These are phyloP conservation scores for Echiichthys vipera DNA, from an alignment of 2,797 vertebrate species.

Conservation along the genomic window DNA sequence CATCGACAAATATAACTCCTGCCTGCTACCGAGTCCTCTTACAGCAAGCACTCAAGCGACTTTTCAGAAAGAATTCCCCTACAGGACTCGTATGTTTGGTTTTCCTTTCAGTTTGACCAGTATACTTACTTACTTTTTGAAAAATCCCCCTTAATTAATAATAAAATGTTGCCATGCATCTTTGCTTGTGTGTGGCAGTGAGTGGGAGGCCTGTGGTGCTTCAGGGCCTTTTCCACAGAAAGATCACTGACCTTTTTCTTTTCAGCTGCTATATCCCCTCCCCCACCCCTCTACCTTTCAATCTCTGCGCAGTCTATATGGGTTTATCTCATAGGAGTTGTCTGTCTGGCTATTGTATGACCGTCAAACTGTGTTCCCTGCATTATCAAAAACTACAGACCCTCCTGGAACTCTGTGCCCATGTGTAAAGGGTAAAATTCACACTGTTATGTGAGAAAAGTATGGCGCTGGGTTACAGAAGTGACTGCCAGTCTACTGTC, in stretches of 20 bases:
- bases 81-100: background rate
- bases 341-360: background rate
- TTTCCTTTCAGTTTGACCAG: background rate
- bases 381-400: background rate
- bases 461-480: slow-evolving; percentile 23
- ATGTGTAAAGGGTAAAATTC: slow-evolving; percentile 13
- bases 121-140: background rate
- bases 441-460: background rate
- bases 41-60: background rate
- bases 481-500: slow-evolving; percentile 28
- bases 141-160: background rate
- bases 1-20: slow-evolving; percentile 60
- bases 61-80: background rate
- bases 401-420: background rate
- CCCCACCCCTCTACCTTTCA: slow-evolving; percentile 8
- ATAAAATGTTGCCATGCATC: background rate
- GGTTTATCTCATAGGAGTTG: background rate
- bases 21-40: slow-evolving; percentile 14
- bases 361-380: background rate
- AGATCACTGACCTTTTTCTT: slow-evolving; percentile 35
- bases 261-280: slow-evolving; percentile 8
- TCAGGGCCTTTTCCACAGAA: slow-evolving; percentile 13
- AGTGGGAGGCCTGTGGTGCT: background rate
- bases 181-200: slow-evolving; percentile 5
- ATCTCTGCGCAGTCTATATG: background rate